phyloP scores from a whole-genome alignment of 2,113 vertebrate species.

The Ictalurus furcatus region DNA sequence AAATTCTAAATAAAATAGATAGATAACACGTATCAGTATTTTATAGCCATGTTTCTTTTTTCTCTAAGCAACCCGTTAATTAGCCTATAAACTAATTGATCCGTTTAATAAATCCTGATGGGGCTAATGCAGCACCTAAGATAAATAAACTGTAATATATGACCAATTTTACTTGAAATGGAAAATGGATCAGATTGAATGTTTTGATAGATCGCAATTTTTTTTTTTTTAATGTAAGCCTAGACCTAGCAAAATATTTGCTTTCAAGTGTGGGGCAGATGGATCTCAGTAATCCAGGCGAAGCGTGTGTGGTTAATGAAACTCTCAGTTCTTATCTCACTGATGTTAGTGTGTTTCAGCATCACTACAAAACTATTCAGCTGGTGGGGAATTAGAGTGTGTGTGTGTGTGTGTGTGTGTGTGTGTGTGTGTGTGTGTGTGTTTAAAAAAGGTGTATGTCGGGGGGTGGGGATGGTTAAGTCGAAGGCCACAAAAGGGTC shows the following conservation, averaged over 20 bases:
- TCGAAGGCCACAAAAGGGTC: slow-evolving; percentile 11
- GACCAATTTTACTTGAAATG: background rate
- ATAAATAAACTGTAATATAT: background rate
- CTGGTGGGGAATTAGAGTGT: background rate
- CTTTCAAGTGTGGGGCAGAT: background rate
- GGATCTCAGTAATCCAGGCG: background rate
- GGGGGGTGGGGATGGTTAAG: background rate
- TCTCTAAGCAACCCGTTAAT: background rate
- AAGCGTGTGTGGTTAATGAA: background rate
- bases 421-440: slow-evolving; percentile 8
- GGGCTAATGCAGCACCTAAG: background rate
- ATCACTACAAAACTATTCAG: slow-evolving; percentile 21
- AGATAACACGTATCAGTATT: background rate
- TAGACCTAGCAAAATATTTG: background rate
- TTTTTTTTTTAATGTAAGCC: background rate
- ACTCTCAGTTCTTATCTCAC: slow-evolving; percentile 10
- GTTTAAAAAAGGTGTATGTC: slow-evolving; percentile 10
- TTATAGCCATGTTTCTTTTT: background rate
- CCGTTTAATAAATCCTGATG: background rate
- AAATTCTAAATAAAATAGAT: background rate
- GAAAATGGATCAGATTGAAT: background rate
- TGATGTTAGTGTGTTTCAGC: slow-evolving; percentile 11
- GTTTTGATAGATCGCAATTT: background rate
- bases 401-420: slow-evolving; percentile 21
- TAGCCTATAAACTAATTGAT: background rate